Percentiles rank a stretch among this genome's conserved stretches.
Conservation (phyloP, 2,888 invertebrate species). For the Dexiosoma caninum region DNA sequence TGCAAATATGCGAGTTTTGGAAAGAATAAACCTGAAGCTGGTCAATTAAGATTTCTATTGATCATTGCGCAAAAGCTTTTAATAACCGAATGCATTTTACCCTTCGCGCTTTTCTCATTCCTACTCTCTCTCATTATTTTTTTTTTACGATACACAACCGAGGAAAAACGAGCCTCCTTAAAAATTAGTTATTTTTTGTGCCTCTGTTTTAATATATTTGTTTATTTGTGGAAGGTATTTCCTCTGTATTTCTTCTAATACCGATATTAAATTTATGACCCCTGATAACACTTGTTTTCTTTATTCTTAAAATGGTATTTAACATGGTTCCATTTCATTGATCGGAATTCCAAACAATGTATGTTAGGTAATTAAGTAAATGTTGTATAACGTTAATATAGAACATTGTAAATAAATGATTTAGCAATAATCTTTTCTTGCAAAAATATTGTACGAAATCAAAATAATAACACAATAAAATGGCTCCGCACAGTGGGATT, state of each 20-base stretch:
- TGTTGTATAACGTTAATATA: neutral
- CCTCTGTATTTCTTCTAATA: conserved; percentile 33
- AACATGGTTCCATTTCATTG: neutral
- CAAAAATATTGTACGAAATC: neutral
- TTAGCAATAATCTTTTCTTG: neutral
- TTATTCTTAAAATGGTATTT: neutral
- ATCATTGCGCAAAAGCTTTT: no score
- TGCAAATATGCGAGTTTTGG: no score
- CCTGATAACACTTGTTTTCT: conserved; percentile 48
- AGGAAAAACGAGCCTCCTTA: no score
- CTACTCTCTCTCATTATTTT: no score
- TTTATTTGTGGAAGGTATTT: conserved; percentile 32
- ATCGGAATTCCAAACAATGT: conserved; percentile 3
- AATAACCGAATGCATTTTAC: no score
- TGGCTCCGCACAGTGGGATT: neutral
- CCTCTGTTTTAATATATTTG: conserved; percentile 19
- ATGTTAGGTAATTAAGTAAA: neutral
- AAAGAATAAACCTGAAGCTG: no score
- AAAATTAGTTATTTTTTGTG: no score
- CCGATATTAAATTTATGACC: conserved; percentile 48
- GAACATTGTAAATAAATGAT: neutral
- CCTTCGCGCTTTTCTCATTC: no score
- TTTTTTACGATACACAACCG: no score
- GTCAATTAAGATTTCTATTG: no score
- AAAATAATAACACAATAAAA: neutral